Base-by-base conservation (phyloP, 2,797 vertebrate genomes). In the Aselliscus stoliczkanus region DNA sequence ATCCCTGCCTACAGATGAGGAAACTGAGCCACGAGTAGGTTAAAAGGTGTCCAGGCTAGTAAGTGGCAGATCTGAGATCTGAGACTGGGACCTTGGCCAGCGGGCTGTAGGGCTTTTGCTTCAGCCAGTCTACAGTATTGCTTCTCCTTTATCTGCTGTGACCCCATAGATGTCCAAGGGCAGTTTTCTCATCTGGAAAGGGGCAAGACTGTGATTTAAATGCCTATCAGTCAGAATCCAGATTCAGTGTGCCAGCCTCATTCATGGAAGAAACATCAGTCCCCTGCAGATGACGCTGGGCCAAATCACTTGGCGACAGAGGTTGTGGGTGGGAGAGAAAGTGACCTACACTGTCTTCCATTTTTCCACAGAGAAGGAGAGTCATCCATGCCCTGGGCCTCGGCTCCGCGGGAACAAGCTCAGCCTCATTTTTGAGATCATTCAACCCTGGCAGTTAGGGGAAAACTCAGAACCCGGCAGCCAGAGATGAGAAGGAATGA, bases 341-440 rank as follows among this genome's bases (percentile, higher is more conserved):
- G 23, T 42, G 65, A 64, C 76, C 70, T 50, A 5, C 0, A 5
- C 47, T 81, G 60, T 23, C 21, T 60, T n/a, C 27, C 12, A 0
- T 76, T 54, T 85, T 64, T 52, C 64, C n/a, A 3, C 0, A 0
- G 20, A 17, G 11, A 89, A 85, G 64, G 85, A 97, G 47, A 47
- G 12, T 75, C 34, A 39, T 50, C 67, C 18, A 1, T 65, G 85
- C 81, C 60, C 87, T 34, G 0, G 84, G 90, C 84, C 62, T 34
- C 0, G 2, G 81, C 52, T 67, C 58, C 84, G 3, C 23, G 82
- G 58, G 73, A 90, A 90, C 42, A 93, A 42, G 79, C 69, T 58
- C 42, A 89, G 75, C 56, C 85, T 97, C 42, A 96, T 92, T 95
- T 96, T 77, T 96, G 39, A 95, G 65, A 72, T 90, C 86, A 81